A percentile compares a stretch with the other conserved stretches of the same genome.
phyloP scores from a whole-genome alignment of 2,113 vertebrate genomes.

The Dipodomys stephensi region DNA sequence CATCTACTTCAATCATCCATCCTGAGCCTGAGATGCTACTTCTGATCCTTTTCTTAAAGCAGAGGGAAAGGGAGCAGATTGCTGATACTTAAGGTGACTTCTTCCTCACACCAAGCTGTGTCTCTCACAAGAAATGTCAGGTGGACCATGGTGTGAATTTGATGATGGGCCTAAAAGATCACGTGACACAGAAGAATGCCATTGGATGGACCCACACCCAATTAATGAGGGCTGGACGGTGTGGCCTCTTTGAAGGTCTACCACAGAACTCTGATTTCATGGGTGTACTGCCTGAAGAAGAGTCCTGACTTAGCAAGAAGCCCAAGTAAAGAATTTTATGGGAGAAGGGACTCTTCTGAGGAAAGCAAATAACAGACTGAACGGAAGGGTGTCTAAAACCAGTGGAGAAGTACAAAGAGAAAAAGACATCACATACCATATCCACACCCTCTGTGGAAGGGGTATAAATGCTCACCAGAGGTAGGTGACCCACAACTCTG shows the following conservation, averaged over 20 bases:
- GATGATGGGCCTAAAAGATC: neutral
- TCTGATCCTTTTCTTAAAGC: neutral
- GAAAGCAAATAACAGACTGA: constrained; percentile 68
- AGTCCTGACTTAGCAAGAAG: constrained; percentile 81
- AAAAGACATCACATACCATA: constrained; percentile 27
- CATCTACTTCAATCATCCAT: neutral
- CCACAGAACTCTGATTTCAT: constrained; percentile 71
- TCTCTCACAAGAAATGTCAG: constrained; percentile 21
- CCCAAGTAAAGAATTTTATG: constrained; percentile 78
- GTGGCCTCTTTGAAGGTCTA: constrained; percentile 76
- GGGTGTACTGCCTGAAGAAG: constrained; percentile 50
- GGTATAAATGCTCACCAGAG: constrained; percentile 70
- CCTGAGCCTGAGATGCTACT: neutral
- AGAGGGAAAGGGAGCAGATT: neutral
- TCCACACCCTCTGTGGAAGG: constrained; percentile 72
- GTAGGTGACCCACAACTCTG: constrained; percentile 1
- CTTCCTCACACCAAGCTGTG: neutral
- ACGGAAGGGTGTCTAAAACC: constrained; percentile 63
- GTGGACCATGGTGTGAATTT: neutral
- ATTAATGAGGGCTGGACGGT: constrained; percentile 63
- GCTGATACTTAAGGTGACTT: neutral
- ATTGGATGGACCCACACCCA: constrained; percentile 46
- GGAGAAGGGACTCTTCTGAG: constrained; percentile 75
- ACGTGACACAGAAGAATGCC: neutral
- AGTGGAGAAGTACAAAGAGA: constrained; percentile 68